These are phyloP conservation scores for Astreopora myriophthalma DNA, from an alignment of 64 coral and sea anemone genomes.

Conservation along the genomic window DNA sequence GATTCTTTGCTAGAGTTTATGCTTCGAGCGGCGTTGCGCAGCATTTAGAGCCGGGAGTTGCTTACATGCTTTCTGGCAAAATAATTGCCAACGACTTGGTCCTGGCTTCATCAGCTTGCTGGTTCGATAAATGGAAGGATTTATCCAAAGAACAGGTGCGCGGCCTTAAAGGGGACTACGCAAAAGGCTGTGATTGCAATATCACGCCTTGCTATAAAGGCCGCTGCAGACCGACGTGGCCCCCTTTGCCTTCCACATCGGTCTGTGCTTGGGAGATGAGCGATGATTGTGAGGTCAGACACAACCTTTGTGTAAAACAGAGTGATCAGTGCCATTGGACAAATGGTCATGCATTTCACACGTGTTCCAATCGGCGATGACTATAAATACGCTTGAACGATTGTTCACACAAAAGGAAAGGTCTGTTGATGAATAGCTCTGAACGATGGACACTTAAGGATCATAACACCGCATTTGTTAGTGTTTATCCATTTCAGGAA, in stretches of 20 bases:
- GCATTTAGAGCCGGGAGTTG: not conserved
- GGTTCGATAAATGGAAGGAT: constrained; percentile 12
- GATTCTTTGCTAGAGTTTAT: constrained; percentile 13
- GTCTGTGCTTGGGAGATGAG: not conserved
- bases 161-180: constrained; percentile 1
- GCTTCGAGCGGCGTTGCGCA: not conserved
- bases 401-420: no score
- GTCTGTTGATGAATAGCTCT: no score
- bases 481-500: no score
- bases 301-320: not conserved
- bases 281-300: not conserved
- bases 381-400: no score
- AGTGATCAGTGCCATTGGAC: not conserved
- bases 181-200: not conserved
- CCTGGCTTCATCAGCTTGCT: not conserved
- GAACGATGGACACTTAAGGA: no score
- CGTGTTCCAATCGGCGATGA: not conserved
- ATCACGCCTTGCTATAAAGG: not conserved
- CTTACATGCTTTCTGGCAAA: constrained; percentile 45
- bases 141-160: not conserved
- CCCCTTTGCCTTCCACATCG: not conserved
- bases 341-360: not conserved
- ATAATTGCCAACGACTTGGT: constrained; percentile 1
- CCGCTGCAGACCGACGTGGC: not conserved
- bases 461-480: no score